Base-by-base conservation (phyloP, 2,113 vertebrate genomes). In the Psittacula cyanocephala region DNA sequence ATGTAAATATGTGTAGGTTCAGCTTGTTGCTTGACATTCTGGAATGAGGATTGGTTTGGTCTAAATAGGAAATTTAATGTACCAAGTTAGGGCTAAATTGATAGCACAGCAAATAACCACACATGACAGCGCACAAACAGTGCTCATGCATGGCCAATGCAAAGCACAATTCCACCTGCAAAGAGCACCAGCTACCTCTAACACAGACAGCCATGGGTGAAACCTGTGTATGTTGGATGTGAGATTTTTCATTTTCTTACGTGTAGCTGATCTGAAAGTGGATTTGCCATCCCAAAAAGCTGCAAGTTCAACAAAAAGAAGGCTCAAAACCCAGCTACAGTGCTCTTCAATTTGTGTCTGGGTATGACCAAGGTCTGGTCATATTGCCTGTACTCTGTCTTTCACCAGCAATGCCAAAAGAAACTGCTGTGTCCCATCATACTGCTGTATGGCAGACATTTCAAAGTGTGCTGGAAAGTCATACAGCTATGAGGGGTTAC, bases 121-220 rank as follows among this genome's bases (percentile, higher is more conserved):
- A 25, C 17, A n/a, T 31, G 22, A 29, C 39, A 62, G 27, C 19
- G 5, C 41, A 44, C 31, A 41, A 46, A 24, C 1, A 1, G 15
- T 43, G 52, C 16, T n/a, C 16, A 3, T 33, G 22, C 18, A 16
- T 13, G 18, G 49, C 35, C 28, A 37, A 7, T 43, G 47, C 18
- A 50, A 69, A 86, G 41, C 46, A 33, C 1, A 1, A 37, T 64
- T 49, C 41, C 35, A 70, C 35, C 43, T 39, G 25, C 53, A 43
- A 86, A 69, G 41, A 53, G n/a, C 47, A 75, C 15, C 39, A 64
- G 39, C 55, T 44, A 33, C 62, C 62, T 75, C 2, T 0, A 68
- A 68, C 5, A 1, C 7, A 35, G 63, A 20, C 47, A 62, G 41
- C 8, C 2, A 1, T 3, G 0, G 24, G 46, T n/a, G 43, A 59